Evolutionary conservation across 2,113 vertebrate species (phyloP).

Genomic region (Oncorhynchus clarkii): DNA sequence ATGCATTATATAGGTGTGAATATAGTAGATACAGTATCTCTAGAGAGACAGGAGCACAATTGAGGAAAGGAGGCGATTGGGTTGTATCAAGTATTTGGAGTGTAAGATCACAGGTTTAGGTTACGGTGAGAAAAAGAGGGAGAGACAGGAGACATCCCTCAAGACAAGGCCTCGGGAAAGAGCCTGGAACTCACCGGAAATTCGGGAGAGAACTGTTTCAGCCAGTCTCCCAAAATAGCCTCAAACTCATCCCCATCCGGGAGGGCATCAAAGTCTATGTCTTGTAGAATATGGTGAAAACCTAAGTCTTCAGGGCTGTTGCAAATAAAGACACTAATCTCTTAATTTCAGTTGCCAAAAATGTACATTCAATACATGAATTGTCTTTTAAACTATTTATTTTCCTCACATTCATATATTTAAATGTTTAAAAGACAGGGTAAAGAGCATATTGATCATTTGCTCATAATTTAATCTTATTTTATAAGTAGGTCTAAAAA

Average conservation of each 20-base stretch:
- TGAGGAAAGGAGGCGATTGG: constrained; percentile 59
- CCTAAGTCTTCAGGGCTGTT: constrained; percentile 90
- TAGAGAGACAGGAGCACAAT: constrained; percentile 61
- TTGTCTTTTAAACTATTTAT: constrained; percentile 91
- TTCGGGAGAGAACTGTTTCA: constrained; percentile 78
- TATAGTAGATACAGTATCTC: constrained; percentile 30
- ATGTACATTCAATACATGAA: constrained; percentile 94
- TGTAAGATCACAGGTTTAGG: constrained; percentile 51
- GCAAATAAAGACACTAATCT: constrained; percentile 96
- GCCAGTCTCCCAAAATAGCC: constrained; percentile 83
- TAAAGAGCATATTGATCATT: constrained; percentile 77
- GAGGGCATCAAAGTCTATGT: constrained; percentile 86
- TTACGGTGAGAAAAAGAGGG: constrained; percentile 43
- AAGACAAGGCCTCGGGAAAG: constrained; percentile 67
- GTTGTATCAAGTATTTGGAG: constrained; percentile 50
- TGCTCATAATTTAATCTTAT: constrained; percentile 76
- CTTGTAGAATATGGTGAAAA: constrained; percentile 89
- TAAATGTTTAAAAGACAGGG: constrained; percentile 90
- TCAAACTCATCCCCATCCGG: constrained; percentile 83
- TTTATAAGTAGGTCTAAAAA: constrained; percentile 55
- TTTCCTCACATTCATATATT: constrained; percentile 68
- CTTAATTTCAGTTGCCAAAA: constrained; percentile 92
- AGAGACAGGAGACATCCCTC: constrained; percentile 52
- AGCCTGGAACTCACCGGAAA: constrained; percentile 78
- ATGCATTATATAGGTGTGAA: constrained; percentile 15